Evolutionary conservation across 2,888 invertebrate genomes (phyloP).

Genomic region (Hemaris fuciformis): DNA sequence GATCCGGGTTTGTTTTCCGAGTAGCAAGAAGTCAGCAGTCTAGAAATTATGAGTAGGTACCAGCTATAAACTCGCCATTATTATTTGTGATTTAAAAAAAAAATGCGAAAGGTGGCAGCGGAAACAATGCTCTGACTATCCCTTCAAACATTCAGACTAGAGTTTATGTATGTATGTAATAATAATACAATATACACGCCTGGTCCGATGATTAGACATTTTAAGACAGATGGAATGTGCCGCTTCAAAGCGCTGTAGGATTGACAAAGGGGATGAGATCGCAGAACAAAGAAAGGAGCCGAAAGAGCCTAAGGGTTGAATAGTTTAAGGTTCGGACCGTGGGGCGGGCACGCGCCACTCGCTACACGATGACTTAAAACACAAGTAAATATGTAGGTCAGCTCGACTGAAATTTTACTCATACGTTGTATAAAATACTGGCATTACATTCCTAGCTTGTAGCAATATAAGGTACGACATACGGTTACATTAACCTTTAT

Average conservation of each 20-base stretch:
- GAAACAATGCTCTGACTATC: no score
- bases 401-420: not conserved
- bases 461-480: no score
- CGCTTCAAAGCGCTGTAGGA: slow-evolving; percentile 42
- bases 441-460: no score
- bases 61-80: no score
- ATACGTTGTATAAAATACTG: not conserved
- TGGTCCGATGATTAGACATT: slow-evolving; percentile 1
- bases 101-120: no score
- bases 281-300: slow-evolving; percentile 50
- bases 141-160: no score
- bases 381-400: slow-evolving; percentile 16
- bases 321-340: slow-evolving; percentile 42
- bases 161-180: not conserved
- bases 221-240: slow-evolving; percentile 20
- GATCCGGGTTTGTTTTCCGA: no score
- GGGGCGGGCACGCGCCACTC: slow-evolving; percentile 24
- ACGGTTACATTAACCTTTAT: no score
- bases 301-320: slow-evolving; percentile 50
- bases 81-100: no score
- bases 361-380: slow-evolving; percentile 7
- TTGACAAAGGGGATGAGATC: slow-evolving; percentile 51
- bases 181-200: not conserved
- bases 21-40: no score
- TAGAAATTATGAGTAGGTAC: no score